Evolutionary conservation across 2,888 invertebrate species (phyloP).

Genomic region (Caenorhabditis becei): DNA sequence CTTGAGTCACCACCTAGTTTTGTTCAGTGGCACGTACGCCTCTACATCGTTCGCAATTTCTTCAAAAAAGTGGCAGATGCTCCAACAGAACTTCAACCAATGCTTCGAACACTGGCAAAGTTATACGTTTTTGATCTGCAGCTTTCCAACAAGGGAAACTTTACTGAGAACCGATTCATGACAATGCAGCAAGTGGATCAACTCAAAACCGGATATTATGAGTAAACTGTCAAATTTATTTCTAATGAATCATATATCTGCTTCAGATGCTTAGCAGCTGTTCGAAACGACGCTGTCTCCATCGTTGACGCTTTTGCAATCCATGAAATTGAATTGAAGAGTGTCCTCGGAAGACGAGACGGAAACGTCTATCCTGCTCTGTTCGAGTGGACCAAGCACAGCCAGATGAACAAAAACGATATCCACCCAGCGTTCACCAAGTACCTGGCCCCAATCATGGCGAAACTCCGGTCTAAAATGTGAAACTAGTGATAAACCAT

Average conservation of each 20-base stretch:
- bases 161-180: constrained; percentile 72
- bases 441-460: constrained; percentile 51
- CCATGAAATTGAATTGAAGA: constrained; percentile 82
- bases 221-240: constrained; percentile 8
- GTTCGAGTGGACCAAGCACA: constrained; percentile 74
- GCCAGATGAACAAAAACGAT: constrained; percentile 54
- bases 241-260: background rate
- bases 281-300: constrained; percentile 91
- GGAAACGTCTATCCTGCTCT: constrained; percentile 81
- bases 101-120: constrained; percentile 64
- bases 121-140: constrained; percentile 67
- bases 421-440: constrained; percentile 55
- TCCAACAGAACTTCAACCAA: constrained; percentile 82
- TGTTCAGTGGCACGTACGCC: constrained; percentile 88
- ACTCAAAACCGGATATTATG: constrained; percentile 65
- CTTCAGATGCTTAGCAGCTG: constrained; percentile 83
- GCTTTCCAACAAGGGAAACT: constrained; percentile 53
- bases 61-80: constrained; percentile 77
- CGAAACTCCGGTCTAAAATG: constrained; percentile 25
- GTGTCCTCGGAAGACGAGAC: constrained; percentile 81
- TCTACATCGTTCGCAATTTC: constrained; percentile 88
- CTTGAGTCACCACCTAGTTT: background rate
- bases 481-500: constrained; percentile 6
- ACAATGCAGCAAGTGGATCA: constrained; percentile 67
- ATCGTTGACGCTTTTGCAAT: constrained; percentile 92